phyloP scores from a whole-genome alignment of 2,113 vertebrate species.

The Malaclemys terrapin region DNA sequence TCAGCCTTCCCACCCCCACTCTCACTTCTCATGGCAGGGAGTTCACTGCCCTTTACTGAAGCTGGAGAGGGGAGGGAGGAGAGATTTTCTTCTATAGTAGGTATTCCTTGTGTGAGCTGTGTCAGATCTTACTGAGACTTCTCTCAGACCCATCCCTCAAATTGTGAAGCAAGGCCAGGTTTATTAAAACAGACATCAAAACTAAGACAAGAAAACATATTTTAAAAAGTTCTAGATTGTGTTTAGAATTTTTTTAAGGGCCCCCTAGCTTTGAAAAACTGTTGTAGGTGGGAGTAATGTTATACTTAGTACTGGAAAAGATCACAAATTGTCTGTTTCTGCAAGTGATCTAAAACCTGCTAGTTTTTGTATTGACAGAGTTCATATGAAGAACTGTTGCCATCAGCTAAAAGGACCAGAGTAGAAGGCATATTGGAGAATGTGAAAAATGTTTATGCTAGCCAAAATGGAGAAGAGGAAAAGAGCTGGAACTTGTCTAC shows the following conservation, averaged over 20 bases:
- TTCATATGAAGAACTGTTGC: conserved; percentile 62
- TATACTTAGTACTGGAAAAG: not conserved
- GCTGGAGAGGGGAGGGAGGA: not conserved
- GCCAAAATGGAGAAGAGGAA: conserved; percentile 73
- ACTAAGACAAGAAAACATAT: not conserved
- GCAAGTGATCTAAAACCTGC: not conserved
- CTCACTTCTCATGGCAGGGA: not conserved
- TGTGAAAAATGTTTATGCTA: conserved; percentile 62
- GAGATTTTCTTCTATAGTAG: not conserved
- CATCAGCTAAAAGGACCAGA: conserved; percentile 86
- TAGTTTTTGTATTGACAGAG: conserved; percentile 63
- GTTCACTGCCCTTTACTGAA: not conserved
- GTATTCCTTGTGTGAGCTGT: not conserved
- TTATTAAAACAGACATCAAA: not conserved
- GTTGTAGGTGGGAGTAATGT: not conserved
- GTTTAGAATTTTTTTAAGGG: not conserved
- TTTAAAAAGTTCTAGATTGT: accelerated
- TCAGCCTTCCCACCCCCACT: not conserved
- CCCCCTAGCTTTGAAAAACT: not conserved
- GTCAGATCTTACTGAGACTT: not conserved
- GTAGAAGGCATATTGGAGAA: conserved; percentile 72
- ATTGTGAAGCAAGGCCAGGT: not conserved
- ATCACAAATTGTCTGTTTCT: not conserved
- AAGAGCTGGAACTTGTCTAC: not conserved
- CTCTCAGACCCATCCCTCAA: not conserved